These are phyloP conservation scores for Mythimna albipuncta DNA, from an alignment of 2,888 invertebrate species.

Conservation along the genomic window DNA sequence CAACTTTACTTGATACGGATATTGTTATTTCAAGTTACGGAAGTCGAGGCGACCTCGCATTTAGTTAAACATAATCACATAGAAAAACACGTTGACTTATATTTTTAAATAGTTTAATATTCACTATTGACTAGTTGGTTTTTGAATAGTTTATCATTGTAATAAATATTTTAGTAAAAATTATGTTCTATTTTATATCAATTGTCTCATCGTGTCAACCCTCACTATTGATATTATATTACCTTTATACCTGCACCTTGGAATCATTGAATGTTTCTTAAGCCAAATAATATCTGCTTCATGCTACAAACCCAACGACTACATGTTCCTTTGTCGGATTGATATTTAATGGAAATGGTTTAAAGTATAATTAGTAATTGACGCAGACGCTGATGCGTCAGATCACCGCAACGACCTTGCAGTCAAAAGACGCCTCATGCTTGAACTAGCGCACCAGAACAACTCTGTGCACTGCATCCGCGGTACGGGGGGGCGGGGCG, in stretches of 20 bases:
- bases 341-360: conserved; percentile 32
- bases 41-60: conserved; percentile 7
- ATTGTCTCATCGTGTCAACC: conserved; percentile 44
- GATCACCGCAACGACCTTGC: conserved; percentile 9
- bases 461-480: no score
- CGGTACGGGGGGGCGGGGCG: no score
- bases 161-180: background rate
- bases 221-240: conserved; percentile 11
- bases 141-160: conserved; percentile 16
- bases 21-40: conserved; percentile 2
- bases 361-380: conserved; percentile 13
- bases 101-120: conserved; percentile 17
- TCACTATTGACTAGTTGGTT: conserved; percentile 16
- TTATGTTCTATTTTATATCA: background rate
- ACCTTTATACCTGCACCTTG: background rate
- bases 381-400: background rate
- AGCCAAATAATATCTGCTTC: conserved; percentile 40
- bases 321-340: conserved; percentile 57
- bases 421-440: no score
- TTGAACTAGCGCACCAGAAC: no score
- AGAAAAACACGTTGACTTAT: conserved; percentile 10
- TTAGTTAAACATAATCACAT: conserved; percentile 7
- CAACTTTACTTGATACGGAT: conserved; percentile 3
- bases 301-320: conserved; percentile 37
- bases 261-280: conserved; percentile 34